Evolutionary conservation across 2,888 invertebrate species (phyloP), one percentile per base, ranked within the genome.

Genomic region (Mimas tiliae): DNA sequence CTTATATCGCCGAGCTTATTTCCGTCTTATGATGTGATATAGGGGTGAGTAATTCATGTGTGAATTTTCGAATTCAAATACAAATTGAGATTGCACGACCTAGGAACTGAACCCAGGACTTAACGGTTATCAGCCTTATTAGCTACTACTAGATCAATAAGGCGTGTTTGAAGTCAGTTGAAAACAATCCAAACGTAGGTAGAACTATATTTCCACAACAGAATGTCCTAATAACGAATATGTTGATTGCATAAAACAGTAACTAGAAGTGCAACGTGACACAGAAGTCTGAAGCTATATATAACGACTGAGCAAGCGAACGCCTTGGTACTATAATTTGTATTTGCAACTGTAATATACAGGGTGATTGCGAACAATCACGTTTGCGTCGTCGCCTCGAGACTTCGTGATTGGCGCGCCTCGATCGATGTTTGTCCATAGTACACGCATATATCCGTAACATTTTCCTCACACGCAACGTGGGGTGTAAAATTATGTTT

Each of bases 361-460:
- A 66, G 68, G 71, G 73, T 79, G 84, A 81, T 83, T 85, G 80
- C 79, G 77, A 72, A 68, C 72, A 80, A 82, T 75, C 76, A 70
- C 73, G 74, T 75, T 78, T 42, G 58, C 52, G 47, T 48, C 52
- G 47, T 48, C 64, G 21, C 33, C 50, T 38, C 51, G 55, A 64
- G 65, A 63, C 58, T 52, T 53, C 65, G 69, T 74, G 71, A 76
- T 77, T 77, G 70, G 64, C 53, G 65, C 58, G 65, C 19, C 53
- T 51, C 63, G 62, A 66, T 55, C 42, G 64, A 65, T 64, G 69
- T 70, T 70, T 34, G 33, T n/a, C 33, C 33, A 34, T n/a, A 14
- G 8, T 16, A 34, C 58, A 58, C 58, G 42, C 19, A 42, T 58
- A 55, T 42, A 42, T 42, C 42, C 19, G 58, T 58, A 58, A 58